A percentile compares a stretch with the other conserved stretches of the same genome.
Evolutionary conservation across 2,113 vertebrate species (phyloP).

Genomic region (Psophia crepitans): DNA sequence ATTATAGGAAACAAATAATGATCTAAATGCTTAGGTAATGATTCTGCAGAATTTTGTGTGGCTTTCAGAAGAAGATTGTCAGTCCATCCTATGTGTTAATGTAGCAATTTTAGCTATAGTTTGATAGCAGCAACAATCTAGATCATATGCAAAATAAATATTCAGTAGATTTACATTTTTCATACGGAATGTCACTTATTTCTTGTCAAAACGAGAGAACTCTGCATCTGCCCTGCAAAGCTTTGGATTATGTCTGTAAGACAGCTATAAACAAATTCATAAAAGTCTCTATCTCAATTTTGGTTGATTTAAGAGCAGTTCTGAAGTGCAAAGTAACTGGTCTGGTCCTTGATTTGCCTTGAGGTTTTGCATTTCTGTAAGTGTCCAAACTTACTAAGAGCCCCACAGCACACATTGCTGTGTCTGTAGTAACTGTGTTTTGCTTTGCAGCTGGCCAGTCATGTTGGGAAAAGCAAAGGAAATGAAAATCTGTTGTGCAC

Average conservation of each 20-base stretch:
- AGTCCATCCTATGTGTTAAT: background rate
- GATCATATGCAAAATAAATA: background rate
- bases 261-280: background rate
- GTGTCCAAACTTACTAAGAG: background rate
- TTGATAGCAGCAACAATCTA: background rate
- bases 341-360: background rate
- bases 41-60: background rate
- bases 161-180: constrained; percentile 20
- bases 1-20: background rate
- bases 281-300: background rate
- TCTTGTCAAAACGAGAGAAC: background rate
- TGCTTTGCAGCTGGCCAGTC: background rate
- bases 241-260: background rate
- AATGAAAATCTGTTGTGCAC: background rate
- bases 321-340: background rate
- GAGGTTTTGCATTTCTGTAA: background rate
- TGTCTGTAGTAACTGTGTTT: background rate
- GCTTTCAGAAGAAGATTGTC: background rate
- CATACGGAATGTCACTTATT: background rate
- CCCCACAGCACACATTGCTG: background rate
- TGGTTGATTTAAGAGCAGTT: background rate
- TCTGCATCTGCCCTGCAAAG: background rate
- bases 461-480: background rate
- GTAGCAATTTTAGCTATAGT: background rate
- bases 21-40: background rate